phyloP scores from a whole-genome alignment of 2,797 vertebrate species.

The Alectoris magna region DNA sequence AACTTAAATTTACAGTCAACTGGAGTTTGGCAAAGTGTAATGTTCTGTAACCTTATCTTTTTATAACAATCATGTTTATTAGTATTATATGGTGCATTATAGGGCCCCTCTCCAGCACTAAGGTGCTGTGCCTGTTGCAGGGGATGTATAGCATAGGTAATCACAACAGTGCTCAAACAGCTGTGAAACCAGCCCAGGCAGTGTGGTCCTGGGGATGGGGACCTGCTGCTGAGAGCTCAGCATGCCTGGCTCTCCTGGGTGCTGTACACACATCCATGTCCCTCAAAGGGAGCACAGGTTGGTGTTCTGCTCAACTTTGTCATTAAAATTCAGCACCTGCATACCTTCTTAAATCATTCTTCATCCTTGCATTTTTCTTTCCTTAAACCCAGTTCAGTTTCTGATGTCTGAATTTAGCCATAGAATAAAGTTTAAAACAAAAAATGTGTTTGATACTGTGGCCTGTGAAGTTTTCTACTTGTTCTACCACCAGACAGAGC shows the following conservation, averaged over 20 bases:
- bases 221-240: not conserved
- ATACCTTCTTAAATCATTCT: not conserved
- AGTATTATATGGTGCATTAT: not conserved
- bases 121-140: not conserved
- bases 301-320: not conserved
- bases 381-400: not conserved
- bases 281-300: not conserved
- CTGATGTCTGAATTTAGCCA: not conserved
- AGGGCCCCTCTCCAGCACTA: not conserved
- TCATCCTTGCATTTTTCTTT: accelerated
- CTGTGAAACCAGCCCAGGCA: not conserved
- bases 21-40: conserved; percentile 35
- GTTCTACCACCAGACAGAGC: not conserved
- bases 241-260: not conserved
- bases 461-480: not conserved
- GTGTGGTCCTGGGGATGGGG: not conserved
- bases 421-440: not conserved
- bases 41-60: conserved; percentile 60
- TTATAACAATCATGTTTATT: conserved; percentile 66
- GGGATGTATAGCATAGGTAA: not conserved
- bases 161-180: not conserved
- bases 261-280: accelerated
- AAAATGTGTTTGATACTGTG: not conserved
- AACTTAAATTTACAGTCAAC: conserved; percentile 65
- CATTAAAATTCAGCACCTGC: not conserved